These are phyloP conservation scores for Mesoclemmys tuberculata DNA, from an alignment of 2,113 vertebrate species.

Conservation along the genomic window DNA sequence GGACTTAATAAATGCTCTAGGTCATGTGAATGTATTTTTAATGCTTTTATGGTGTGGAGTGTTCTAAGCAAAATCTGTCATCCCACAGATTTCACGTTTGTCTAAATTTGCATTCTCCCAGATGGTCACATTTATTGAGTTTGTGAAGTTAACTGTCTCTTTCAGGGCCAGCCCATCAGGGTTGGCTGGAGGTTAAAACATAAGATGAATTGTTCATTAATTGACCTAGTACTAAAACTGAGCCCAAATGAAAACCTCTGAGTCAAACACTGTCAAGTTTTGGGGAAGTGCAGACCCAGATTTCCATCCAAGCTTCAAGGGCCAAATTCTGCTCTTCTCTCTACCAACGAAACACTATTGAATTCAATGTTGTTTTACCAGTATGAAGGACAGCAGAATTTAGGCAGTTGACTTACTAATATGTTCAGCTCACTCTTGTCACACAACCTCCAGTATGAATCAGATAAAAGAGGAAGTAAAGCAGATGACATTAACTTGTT, in stretches of 20 bases:
- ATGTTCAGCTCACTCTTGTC: neutral
- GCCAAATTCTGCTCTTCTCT: slow-evolving; percentile 8
- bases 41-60: slow-evolving; percentile 58
- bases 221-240: slow-evolving; percentile 31
- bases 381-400: neutral
- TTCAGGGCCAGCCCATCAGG: slow-evolving; percentile 20
- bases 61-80: slow-evolving; percentile 53
- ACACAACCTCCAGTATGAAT: neutral
- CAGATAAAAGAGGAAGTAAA: neutral
- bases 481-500: neutral
- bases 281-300: slow-evolving; percentile 16
- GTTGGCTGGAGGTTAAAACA: neutral
- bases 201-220: slow-evolving; percentile 37
- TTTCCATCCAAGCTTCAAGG: slow-evolving; percentile 24
- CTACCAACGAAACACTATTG: neutral
- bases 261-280: neutral
- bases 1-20: slow-evolving; percentile 39
- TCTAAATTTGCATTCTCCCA: slow-evolving; percentile 54
- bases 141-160: slow-evolving; percentile 36
- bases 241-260: slow-evolving; percentile 48
- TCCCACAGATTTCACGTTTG: slow-evolving; percentile 55
- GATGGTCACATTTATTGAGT: slow-evolving; percentile 49
- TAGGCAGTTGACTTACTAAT: neutral
- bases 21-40: slow-evolving; percentile 54
- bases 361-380: slow-evolving; percentile 14